Evolutionary conservation across 2,113 vertebrate species (phyloP), one percentile per base, ranked within the genome.

Genomic region (Petrocephalus microphthalmus): DNA sequence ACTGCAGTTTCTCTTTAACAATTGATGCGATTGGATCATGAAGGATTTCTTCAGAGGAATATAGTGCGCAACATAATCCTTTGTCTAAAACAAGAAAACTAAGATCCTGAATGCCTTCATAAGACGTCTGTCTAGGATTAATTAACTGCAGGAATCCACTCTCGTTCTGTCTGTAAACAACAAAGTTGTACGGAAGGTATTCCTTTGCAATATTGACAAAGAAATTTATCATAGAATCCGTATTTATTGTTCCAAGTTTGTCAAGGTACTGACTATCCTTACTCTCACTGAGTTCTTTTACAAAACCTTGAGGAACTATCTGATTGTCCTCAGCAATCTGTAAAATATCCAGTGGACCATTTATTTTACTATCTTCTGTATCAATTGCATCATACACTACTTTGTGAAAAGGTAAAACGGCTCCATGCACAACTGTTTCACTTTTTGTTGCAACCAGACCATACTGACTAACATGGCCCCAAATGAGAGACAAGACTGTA

Each of bases 401-500:
- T 87, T 86, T 81, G 74, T 92, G 90, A 2, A 89, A 89, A 60
- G 47, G 67, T 49, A 53, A 56, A 78, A 89, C 89, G 2, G 2
- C 74, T 5, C 90, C 91, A 33, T 22, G 25, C 19, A 88, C 42
- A 64, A 89, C 47, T 47, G 7, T 86, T 52, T 49, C 25, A 53
- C 7, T 78, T 7, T 60, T 29, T 56, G 81, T n/a, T 42, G 57
- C 47, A 13, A 85, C 52, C 5, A 87, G 37, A 5, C 33, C 88
- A 45, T 89, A 89, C 57, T 91, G 90, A 45, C 90, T 93, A 0
- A 71, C 88, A 81, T 89, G 87, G 60, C 45, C 45, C 93, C 93
- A 95, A 85, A 94, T 93, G n/a, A 86, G 71, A 1, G 92, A 91
- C 83, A 94, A 81, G 22, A 94, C 87, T 8, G 91, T 45, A 22